A percentile compares a stretch with the other conserved stretches of the same genome.
phyloP scores from a whole-genome alignment of 2,797 vertebrate species.

The Galago senegalensis region DNA sequence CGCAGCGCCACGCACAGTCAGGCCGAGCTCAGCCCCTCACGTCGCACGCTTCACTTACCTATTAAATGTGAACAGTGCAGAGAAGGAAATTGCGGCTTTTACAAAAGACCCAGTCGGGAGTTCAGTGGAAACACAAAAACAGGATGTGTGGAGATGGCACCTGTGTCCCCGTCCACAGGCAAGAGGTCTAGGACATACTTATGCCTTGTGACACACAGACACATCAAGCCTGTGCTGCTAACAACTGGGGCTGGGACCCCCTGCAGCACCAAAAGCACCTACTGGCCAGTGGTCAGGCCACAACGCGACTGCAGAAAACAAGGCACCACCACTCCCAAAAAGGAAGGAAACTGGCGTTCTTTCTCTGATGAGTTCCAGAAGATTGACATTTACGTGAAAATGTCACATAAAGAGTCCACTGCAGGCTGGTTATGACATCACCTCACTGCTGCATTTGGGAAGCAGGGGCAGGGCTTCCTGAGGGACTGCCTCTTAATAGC shows the following conservation, averaged over 20 bases:
- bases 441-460: rapidly evolving
- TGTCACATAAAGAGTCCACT: neutral
- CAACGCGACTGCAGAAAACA: neutral
- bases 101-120: neutral
- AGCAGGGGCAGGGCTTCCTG: neutral
- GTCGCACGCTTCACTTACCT: neutral
- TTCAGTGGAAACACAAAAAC: rapidly evolving
- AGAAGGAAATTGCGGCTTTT: neutral
- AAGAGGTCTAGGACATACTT: rapidly evolving
- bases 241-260: rapidly evolving
- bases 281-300: rapidly evolving
- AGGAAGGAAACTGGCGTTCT: neutral
- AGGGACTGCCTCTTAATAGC: neutral
- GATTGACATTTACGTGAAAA: neutral
- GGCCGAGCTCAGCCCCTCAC: rapidly evolving
- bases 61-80: neutral
- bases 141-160: rapidly evolving
- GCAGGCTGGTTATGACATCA: neutral
- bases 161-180: neutral
- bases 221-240: too few species aligned
- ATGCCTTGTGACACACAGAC: rapidly evolving
- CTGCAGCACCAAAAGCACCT: rapidly evolving
- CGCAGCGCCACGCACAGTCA: rapidly evolving
- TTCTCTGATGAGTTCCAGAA: neutral
- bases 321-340: rapidly evolving